Percentiles rank a stretch among this genome's conserved stretches.
phyloP scores from a whole-genome alignment of 2,888 invertebrate species.

The Scaptomyza caliginosa region DNA sequence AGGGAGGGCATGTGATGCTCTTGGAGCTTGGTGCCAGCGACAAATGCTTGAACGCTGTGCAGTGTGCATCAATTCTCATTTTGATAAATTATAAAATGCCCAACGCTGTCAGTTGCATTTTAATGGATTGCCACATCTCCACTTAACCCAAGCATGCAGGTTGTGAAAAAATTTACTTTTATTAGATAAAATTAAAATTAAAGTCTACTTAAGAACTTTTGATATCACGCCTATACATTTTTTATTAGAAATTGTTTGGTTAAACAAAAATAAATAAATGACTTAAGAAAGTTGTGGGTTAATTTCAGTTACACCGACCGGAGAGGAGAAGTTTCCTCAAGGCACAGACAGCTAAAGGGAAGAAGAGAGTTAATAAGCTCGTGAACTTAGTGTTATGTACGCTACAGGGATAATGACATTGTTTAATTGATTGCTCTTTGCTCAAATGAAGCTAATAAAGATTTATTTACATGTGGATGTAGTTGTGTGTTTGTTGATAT shows the following conservation, averaged over 20 bases:
- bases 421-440: slow-evolving; percentile 54
- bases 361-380: slow-evolving; percentile 19
- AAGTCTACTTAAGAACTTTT: not conserved
- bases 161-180: not conserved
- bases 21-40: slow-evolving; percentile 27
- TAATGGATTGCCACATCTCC: slow-evolving; percentile 48
- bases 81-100: slow-evolving; percentile 78
- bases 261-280: not conserved
- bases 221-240: not conserved
- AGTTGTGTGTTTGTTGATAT: slow-evolving; percentile 40
- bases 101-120: slow-evolving; percentile 38
- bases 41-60: slow-evolving; percentile 40
- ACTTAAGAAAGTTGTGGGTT: slow-evolving; percentile 8
- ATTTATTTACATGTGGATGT: slow-evolving; percentile 37
- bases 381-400: slow-evolving; percentile 29
- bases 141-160: slow-evolving; percentile 22
- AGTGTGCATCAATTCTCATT: slow-evolving; percentile 75
- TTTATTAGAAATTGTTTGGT: not conserved
- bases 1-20: slow-evolving; percentile 3
- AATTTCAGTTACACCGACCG: slow-evolving; percentile 3
- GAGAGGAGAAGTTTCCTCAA: not conserved
- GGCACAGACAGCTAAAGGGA: not conserved
- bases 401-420: slow-evolving; percentile 46
- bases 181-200: not conserved
- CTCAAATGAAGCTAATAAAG: slow-evolving; percentile 65